Base-by-base conservation (phyloP, 2,888 invertebrate species). In the Caenorhabditis sp. region DNA sequence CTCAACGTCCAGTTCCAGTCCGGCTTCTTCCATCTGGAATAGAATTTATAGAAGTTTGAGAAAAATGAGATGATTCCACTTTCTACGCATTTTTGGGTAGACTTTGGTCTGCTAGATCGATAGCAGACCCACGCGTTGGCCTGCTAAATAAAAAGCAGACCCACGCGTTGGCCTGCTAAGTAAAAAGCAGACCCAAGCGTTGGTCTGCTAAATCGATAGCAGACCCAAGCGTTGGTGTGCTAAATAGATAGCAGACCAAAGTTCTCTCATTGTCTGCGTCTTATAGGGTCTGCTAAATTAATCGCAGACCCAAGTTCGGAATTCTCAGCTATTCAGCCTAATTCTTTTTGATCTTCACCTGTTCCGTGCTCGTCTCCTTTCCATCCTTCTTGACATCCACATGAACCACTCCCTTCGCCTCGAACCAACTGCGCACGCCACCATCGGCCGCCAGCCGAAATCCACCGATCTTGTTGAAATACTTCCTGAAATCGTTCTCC, bases 1-100 rank as follows among this genome's bases (percentile, higher is more conserved):
- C 79, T 91, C 91, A n/a, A 89, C 90, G 54, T 91, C 91, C 38
- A 89, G 59, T 66, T 91, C 90, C n/a, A 91, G 88, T 2, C 86
- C 90, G 44, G 86, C 75, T 76, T 91, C 90, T 82, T 90, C 89
- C 76, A 88, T 86, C 87, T 87, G 66, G 31, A 85, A 54, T n/a
- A 10, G 24, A 6, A 69, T 35, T 49, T 44, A 47, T 1, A 19
- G 31, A 35, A 8, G 31, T 35, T 35, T 10, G 38, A 38, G 38
- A 38, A 10, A 10, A 38, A 38, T 10, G 6, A 38, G 12, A n/a
- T n/a, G n/a, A n/a, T n/a, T n/a, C n/a, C n/a, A n/a, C n/a, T n/a
- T n/a, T n/a, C n/a, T n/a, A n/a, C n/a, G n/a, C n/a, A n/a, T n/a
- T n/a, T n/a, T n/a, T n/a, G n/a, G n/a, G n/a, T n/a, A n/a, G n/a